Evolutionary conservation across 1,140 invertebrate species (phyloP), one percentile per base, ranked within the genome.

Genomic region (Drosophila triauraria): DNA sequence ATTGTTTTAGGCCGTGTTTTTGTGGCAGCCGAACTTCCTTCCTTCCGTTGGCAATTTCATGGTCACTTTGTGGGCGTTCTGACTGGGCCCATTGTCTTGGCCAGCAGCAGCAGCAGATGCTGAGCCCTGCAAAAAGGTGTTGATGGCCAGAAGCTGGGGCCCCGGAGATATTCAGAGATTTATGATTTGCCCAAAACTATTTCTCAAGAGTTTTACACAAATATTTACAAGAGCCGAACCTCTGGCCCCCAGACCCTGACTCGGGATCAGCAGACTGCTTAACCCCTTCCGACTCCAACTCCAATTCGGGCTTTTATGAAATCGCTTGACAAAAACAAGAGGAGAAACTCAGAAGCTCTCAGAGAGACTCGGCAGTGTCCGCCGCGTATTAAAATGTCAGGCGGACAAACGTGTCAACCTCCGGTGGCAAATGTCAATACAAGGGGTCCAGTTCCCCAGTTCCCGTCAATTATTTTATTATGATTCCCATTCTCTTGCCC

Each of bases 1-100:
- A 90, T 88, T 88, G 85, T 84, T 85, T 90, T 81, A 75, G 85
- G 80, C 85, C 77, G 48, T 90, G 85, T 87, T 87, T 90, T 88
- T 88, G 81, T 90, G 85, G 75, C 85, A 88, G 46, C 64, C 78
- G 81, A 79, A 88, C 85, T 88, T 88, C 74, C 84, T 88, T 88
- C 72, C 84, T 87, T 87, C 84, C 85, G 85, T 76, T 74, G 84
- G 81, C 81, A 85, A 88, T 90, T 90, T 90, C 81, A 88, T 88
- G 85, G 69, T 88, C 85, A 88, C 84, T 88, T 79, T 88, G 85
- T 85, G 85, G 85, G 85, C 85, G 85, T 85, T 79, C 30, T 72
- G 65, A 80, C 70, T 78, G 64, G 84, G 69, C 61, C 76, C 72
- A 87, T 87, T 87, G 84, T 87, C 61, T 60, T 54, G 25, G 20